phyloP scores from a whole-genome alignment of 2,797 vertebrate genomes.

The Fundulus diaphanus region DNA sequence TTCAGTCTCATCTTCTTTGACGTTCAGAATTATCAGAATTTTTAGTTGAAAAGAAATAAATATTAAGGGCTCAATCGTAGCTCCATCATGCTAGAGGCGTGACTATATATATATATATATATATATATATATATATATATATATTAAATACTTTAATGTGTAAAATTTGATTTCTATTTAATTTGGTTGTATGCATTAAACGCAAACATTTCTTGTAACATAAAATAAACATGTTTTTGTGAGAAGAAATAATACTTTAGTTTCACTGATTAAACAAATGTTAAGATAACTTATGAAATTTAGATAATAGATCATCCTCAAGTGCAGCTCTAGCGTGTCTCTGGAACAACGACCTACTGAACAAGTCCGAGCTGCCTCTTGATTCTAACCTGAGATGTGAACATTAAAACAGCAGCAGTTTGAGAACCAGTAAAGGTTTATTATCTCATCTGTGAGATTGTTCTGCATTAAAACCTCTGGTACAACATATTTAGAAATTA shows the following conservation, averaged over 20 bases:
- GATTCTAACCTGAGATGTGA: slow-evolving; percentile 63
- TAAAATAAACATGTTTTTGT: slow-evolving; percentile 5
- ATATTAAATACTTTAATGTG: not conserved
- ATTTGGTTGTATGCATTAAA: not conserved
- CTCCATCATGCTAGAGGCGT: not conserved
- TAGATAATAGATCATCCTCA: not conserved
- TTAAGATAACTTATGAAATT: not conserved
- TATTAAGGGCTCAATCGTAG: not conserved
- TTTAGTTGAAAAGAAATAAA: not conserved
- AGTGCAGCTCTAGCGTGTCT: not conserved
- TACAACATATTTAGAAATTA: not conserved
- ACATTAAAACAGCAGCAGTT: slow-evolving; percentile 50
- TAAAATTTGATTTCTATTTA: not conserved
- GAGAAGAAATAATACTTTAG: slow-evolving; percentile 40
- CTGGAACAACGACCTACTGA: not conserved
- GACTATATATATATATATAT: not conserved
- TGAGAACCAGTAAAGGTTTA: slow-evolving; percentile 37
- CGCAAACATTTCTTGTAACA: accelerated
- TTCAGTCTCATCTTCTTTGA: not conserved
- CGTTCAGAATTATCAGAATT: not conserved
- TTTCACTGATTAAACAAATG: slow-evolving; percentile 40
- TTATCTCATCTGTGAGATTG: slow-evolving; percentile 31
- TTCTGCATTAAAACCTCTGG: slow-evolving; percentile 8
- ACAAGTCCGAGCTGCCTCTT: slow-evolving; percentile 52
- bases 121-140: not conserved